These are phyloP conservation scores for Macaria notata DNA, from an alignment of 2,888 invertebrate species.

Conservation along the genomic window DNA sequence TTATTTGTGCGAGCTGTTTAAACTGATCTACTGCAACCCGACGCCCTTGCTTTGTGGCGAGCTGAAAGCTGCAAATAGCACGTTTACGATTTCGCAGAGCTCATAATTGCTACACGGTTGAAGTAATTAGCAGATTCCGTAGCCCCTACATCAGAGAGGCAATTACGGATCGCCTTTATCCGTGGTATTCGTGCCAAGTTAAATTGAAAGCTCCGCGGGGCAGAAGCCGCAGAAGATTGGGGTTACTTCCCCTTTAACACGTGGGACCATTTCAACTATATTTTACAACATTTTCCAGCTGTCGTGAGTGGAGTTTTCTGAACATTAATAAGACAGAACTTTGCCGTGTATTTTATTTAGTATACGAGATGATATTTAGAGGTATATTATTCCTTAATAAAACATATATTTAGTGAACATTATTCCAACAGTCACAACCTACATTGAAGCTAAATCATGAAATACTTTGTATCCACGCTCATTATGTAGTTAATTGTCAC, in stretches of 20 bases:
- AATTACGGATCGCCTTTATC: conserved; percentile 70
- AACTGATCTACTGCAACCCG: conserved; percentile 12
- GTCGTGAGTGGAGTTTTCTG: no score
- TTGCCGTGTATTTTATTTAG: no score
- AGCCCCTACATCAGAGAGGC: conserved; percentile 52
- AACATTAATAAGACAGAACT: no score
- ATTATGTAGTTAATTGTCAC: no score
- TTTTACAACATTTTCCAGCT: no score
- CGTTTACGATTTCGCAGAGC: conserved; percentile 53
- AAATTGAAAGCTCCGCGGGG: conserved; percentile 76
- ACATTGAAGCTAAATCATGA: no score
- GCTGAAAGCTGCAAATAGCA: conserved; percentile 51
- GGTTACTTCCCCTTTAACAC: neutral
- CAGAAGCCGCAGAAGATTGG: conserved; percentile 52
- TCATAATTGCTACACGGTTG: conserved; percentile 63
- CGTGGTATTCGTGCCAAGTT: conserved; percentile 53
- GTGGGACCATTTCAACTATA: neutral
- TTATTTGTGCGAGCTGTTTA: conserved; percentile 11
- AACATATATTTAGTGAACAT: no score
- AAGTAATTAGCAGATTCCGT: conserved; percentile 56
- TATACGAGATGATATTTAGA: no score
- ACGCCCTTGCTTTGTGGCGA: conserved; percentile 23
- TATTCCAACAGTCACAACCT: no score
- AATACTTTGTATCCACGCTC: no score
- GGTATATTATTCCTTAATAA: no score